phyloP scores from a whole-genome alignment of 2,797 vertebrate genomes.

The Picus viridis region DNA sequence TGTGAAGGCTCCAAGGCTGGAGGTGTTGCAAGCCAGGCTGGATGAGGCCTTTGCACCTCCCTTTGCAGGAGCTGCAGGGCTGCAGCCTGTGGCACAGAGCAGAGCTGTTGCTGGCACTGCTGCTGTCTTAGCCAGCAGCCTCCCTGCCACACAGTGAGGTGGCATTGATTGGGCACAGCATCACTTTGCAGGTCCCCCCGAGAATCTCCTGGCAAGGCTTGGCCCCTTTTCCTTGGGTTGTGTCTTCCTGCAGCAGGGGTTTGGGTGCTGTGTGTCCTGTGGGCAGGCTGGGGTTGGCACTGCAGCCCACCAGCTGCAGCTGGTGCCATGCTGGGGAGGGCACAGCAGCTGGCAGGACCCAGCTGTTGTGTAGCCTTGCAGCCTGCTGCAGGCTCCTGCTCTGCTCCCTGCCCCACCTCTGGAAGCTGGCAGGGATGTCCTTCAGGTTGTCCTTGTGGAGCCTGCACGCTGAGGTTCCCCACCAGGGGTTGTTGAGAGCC shows the following conservation, averaged over 20 bases:
- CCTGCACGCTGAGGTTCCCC: neutral
- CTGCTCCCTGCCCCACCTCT: neutral
- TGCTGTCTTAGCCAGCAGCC: neutral
- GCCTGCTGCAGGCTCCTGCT: neutral
- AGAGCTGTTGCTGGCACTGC: no score
- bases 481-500: neutral
- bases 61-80: neutral
- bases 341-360: neutral
- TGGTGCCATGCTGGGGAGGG: neutral
- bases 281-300: neutral
- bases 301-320: neutral
- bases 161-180: neutral
- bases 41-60: no score
- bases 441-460: neutral
- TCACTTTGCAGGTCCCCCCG: neutral
- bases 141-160: neutral
- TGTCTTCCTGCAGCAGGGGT: neutral
- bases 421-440: neutral
- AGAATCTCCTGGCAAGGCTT: neutral
- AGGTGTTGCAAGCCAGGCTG: no score
- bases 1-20: no score
- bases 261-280: neutral
- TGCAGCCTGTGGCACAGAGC: neutral
- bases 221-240: neutral
- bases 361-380: neutral